Evolutionary conservation across 1,140 invertebrate species (phyloP).

Genomic region (Meloidogyne hapla): DNA sequence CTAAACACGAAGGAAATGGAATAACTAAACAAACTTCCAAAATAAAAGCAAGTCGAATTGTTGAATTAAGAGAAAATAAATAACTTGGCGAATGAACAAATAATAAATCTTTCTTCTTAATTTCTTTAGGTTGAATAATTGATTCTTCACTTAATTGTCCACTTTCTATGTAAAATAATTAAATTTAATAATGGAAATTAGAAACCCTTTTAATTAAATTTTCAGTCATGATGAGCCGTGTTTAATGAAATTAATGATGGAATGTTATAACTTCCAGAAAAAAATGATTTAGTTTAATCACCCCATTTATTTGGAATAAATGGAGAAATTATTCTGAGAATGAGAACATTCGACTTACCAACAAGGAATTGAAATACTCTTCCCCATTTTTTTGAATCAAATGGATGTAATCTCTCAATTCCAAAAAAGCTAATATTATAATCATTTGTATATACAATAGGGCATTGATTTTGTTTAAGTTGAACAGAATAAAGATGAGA

Average conservation of each 20-base stretch:
- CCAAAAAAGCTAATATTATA: slow-evolving; percentile 81
- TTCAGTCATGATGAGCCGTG: too few relatives aligned
- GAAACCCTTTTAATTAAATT: background rate
- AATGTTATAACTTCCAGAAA: too few relatives aligned
- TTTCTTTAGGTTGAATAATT: slow-evolving; percentile 71
- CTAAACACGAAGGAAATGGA: slow-evolving; percentile 75
- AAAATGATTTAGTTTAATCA: too few relatives aligned
- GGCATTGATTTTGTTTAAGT: slow-evolving; percentile 64
- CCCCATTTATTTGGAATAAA: too few relatives aligned
- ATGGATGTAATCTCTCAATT: slow-evolving; percentile 81
- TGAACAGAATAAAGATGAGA: slow-evolving; percentile 12
- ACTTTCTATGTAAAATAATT: slow-evolving; percentile 57
- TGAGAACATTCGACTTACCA: too few relatives aligned
- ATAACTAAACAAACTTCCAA: slow-evolving; percentile 71
- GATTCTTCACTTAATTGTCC: slow-evolving; percentile 64
- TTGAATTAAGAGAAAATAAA: slow-evolving; percentile 69
- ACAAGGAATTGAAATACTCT: slow-evolving; percentile 70
- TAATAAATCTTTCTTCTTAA: slow-evolving; percentile 72
- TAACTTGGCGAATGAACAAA: slow-evolving; percentile 75
- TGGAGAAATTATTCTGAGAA: too few relatives aligned
- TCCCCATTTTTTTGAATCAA: slow-evolving; percentile 82
- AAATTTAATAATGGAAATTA: background rate
- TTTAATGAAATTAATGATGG: too few relatives aligned
- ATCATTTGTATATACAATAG: slow-evolving; percentile 75
- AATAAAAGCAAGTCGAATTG: slow-evolving; percentile 71